Evolutionary conservation across 2,113 vertebrate genomes (phyloP), one percentile per base, ranked within the genome.

Genomic region (Ophthalmolycus amberensis): DNA sequence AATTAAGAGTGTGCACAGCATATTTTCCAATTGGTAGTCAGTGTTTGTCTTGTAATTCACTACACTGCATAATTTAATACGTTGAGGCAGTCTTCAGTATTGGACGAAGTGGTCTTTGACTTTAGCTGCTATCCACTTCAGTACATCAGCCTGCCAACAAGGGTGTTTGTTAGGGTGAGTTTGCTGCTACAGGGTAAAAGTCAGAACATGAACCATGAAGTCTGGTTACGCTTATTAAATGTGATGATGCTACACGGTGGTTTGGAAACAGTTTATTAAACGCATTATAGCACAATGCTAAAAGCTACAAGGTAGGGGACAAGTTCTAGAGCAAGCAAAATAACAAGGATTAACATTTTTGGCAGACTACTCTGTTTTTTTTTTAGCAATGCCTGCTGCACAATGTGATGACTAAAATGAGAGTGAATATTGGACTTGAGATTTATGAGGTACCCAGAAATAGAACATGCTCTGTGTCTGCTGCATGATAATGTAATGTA

Each of bases 21-120:
- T 77, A n/a, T 81, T 83, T 83, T 52, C 64, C 71, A 74, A 77
- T 52, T 72, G 48, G 54, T 54, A 65, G 75, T 59, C 63, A 34
- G 46, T 75, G 76, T 77, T 81, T 67, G 77, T 56, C 75, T 83
- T 64, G 69, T 88, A 77, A 87, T 80, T 78, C 59, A 89, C 46
- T 44, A 69, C 71, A 32, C n/a, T 62, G 71, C 20, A 59, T 83
- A 67, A 84, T 84, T 78, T 52, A 77, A 75, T 77, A 67, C 32
- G 9, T 38, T 22, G 40, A 44, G 29, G 52, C 58, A 15, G 5
- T 52, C 42, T 80, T 59, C 34, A 59, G 29, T 40, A 3, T 59
- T 32, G 52, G 27, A 27, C 14, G 14, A 44, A 59, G 42, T 54
- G 38, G 48, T 69, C 54, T 34, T 68, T 83, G 63, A 71, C 34